Evolutionary conservation across 2,797 vertebrate species (phyloP), one percentile per base, ranked within the genome.

Genomic region (Cyprinella venusta): DNA sequence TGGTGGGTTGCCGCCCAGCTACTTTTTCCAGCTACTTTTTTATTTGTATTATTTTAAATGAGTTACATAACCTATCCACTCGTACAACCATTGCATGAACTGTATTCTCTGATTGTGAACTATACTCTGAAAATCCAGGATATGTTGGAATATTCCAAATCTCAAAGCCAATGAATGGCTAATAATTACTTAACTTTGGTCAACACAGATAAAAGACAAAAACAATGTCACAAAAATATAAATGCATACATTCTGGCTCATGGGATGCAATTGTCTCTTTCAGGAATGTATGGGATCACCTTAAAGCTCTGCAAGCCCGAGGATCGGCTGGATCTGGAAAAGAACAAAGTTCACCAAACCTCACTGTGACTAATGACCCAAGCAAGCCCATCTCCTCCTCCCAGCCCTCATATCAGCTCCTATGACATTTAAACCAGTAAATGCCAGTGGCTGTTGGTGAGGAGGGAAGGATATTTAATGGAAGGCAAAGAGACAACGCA

Each of bases 401-500:
- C 81, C 86, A 76, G 76, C 38, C 52, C 24, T 74, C 82, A 86
- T 89, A 92, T 92, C 89, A 87, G 88, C 79, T 90, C 90, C 88
- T 88, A 85, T 92, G 92, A 89, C 90, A 93, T 94, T 93, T 93
- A 88, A 88, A 87, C 91, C 90, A 88, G 87, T 89, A 91, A 90
- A 92, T 92, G 90, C 87, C 89, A 91, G 50, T 84, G 86, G 84
- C 81, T 89, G 90, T 90, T 90, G 88, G 89, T 70, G 63, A 90
- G 88, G 88, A 87, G 90, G 90, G 89, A 86, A 86, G 86, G 86
- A 83, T 74, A 52, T 84, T 48, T 84, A 77, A 88, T 87, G 86
- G 89, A 84, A 87, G 86, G 40, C 81, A 91, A 80, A 77, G 86
- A 84, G 84, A 85, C 89, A 86, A 85, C 79, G 85, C 82, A 79